These are phyloP conservation scores for Intellagama lesueurii DNA, from an alignment of 2,797 vertebrate species.

Conservation along the genomic window DNA sequence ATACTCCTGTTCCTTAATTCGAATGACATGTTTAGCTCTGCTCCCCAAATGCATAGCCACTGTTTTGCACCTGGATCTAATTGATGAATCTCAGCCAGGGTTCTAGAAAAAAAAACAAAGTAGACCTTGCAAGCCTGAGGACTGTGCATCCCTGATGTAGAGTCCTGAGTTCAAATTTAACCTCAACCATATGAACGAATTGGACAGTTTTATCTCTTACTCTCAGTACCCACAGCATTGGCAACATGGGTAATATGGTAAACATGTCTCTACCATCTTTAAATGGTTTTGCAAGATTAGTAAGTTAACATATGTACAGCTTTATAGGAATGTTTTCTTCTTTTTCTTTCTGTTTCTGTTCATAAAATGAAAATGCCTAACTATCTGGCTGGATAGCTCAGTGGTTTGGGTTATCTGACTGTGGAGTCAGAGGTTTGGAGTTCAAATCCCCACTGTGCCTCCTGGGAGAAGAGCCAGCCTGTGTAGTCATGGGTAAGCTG, in stretches of 20 bases:
- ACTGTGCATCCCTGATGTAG: background rate
- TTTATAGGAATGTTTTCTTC: background rate
- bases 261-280: background rate
- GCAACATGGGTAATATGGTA: background rate
- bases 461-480: too few species aligned
- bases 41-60: background rate
- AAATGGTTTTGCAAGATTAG: background rate
- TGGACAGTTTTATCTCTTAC: background rate
- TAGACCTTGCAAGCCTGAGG: background rate
- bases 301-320: background rate
- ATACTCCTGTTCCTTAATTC: background rate
- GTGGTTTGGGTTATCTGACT: too few species aligned
- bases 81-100: background rate
- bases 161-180: background rate
- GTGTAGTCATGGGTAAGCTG: too few species aligned
- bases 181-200: too few species aligned
- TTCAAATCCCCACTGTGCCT: too few species aligned
- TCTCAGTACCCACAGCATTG: background rate
- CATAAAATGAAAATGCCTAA: background rate
- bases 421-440: too few species aligned
- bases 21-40: background rate
- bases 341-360: background rate
- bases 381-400: too few species aligned
- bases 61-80: background rate
- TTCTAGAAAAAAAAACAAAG: background rate